Evolutionary conservation across 2,888 invertebrate genomes (phyloP).

Genomic region (Anaspis maculata): DNA sequence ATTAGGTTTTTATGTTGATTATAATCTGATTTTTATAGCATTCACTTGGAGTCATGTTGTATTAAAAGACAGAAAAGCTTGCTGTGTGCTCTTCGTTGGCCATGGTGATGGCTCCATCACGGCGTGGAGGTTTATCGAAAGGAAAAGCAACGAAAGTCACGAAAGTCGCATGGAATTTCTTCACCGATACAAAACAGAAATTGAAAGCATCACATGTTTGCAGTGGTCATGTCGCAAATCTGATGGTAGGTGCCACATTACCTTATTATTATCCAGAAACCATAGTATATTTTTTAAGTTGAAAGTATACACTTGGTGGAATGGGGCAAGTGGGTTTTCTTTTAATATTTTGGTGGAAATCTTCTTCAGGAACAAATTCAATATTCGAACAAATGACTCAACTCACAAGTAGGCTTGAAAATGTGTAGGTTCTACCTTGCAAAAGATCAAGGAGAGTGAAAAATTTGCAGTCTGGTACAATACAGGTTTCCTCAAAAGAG

Average conservation of each 20-base stretch:
- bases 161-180: slow-evolving; percentile 21
- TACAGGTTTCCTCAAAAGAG: no score
- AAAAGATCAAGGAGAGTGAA: no score
- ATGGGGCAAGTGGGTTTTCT: no score
- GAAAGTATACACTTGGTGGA: no score
- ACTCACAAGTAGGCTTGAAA: no score
- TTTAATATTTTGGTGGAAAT: background rate
- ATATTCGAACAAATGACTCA: no score
- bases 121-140: slow-evolving; percentile 29
- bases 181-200: slow-evolving; percentile 22
- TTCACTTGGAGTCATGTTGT: slow-evolving; percentile 34
- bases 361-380: no score
- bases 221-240: slow-evolving; percentile 23
- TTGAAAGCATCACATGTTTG: slow-evolving; percentile 25
- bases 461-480: no score
- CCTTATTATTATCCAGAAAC: background rate
- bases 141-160: slow-evolving; percentile 16
- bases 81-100: slow-evolving; percentile 30
- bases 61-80: slow-evolving; percentile 15
- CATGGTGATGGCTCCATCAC: slow-evolving; percentile 32
- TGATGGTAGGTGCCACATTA: slow-evolving; percentile 8
- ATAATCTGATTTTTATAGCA: slow-evolving; percentile 23
- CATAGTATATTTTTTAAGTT: no score
- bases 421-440: no score
- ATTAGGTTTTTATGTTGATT: no score